These are phyloP conservation scores for Euschistus heros DNA, from an alignment of 1,140 invertebrate species.

Conservation along the genomic window DNA sequence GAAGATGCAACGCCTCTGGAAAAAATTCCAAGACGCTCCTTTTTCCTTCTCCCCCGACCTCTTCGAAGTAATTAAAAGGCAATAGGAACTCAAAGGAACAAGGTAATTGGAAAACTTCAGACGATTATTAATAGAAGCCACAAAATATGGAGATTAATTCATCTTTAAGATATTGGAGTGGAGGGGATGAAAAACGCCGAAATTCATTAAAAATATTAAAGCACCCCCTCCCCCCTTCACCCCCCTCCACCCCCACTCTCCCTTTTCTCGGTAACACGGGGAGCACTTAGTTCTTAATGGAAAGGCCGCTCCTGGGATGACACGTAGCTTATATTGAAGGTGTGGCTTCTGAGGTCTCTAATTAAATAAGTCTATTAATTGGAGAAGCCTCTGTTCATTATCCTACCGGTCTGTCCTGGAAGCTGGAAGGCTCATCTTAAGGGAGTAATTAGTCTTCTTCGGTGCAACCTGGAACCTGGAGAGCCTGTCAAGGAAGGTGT, in stretches of 20 bases:
- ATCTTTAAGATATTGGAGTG: constrained; percentile 9
- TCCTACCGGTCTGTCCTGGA: neutral
- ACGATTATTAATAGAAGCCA: constrained; percentile 6
- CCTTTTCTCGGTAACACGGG: neutral
- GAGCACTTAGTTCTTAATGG: neutral
- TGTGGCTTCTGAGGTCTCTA: neutral
- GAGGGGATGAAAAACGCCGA: neutral
- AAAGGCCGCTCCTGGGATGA: neutral
- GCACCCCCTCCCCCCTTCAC: neutral
- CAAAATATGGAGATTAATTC: constrained; percentile 16
- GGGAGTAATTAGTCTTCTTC: neutral
- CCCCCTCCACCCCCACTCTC: neutral
- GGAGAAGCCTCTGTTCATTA: constrained; percentile 1
- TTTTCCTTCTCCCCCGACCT: too few relatives aligned
- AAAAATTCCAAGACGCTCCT: too few relatives aligned
- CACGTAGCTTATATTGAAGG: neutral
- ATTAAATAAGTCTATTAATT: constrained; percentile 14
- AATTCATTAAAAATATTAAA: constrained; percentile 18
- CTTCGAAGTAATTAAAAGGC: too few relatives aligned
- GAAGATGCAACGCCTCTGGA: too few relatives aligned
- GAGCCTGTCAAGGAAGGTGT: too few relatives aligned
- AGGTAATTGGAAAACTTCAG: constrained; percentile 15
- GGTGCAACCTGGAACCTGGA: neutral
- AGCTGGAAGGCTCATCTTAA: neutral
- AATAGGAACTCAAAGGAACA: constrained; percentile 11